phyloP scores from a whole-genome alignment of 2,888 invertebrate species.

The Hyposoter dolosus region DNA sequence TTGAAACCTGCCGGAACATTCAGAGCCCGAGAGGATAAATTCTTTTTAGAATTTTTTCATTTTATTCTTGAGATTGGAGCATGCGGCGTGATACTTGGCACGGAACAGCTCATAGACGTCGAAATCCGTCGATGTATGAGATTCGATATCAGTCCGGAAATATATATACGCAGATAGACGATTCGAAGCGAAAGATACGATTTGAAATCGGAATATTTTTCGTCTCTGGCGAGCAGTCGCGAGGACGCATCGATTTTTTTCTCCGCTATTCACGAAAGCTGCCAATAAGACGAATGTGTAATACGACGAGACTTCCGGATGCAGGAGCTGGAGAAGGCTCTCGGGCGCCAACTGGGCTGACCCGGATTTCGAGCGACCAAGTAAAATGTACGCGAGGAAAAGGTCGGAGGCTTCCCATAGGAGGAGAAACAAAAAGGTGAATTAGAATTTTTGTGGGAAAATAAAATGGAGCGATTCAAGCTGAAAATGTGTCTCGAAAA shows the following conservation, averaged over 20 bases:
- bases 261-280: conserved; percentile 7
- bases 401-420: not conserved
- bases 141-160: conserved; percentile 45
- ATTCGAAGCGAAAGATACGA: conserved; percentile 22
- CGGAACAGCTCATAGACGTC: conserved; percentile 15
- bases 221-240: not conserved
- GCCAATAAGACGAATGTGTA: conserved; percentile 9
- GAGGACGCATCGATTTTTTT: conserved; percentile 26
- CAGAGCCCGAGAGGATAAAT: not conserved
- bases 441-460: not conserved
- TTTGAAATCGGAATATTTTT: conserved; percentile 41
- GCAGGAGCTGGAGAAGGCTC: not conserved
- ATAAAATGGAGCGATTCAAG: not conserved
- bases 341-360: not conserved
- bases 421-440: not conserved
- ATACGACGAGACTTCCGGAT: conserved; percentile 28
- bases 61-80: not conserved
- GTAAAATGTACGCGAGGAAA: not conserved
- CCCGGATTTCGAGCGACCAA: conserved; percentile 12
- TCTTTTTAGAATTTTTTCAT: not conserved
- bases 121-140: conserved; percentile 46
- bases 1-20: not conserved
- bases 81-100: conserved; percentile 13
- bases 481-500: conserved; percentile 18
- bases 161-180: conserved; percentile 31